phyloP scores from a whole-genome alignment of 2,888 invertebrate genomes.

The Salpingus planirostris region DNA sequence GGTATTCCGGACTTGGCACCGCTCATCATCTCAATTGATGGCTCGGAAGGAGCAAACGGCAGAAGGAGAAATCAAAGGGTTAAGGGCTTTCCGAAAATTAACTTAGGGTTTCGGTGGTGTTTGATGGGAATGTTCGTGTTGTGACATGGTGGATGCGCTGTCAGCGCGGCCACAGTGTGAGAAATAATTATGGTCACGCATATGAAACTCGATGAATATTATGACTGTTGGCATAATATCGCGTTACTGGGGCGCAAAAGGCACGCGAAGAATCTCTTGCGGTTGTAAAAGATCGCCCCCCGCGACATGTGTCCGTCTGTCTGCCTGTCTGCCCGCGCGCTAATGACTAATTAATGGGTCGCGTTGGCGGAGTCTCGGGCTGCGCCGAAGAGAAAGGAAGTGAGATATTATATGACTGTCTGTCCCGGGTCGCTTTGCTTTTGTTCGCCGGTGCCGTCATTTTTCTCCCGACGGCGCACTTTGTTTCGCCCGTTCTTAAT shows the following conservation, averaged over 20 bases:
- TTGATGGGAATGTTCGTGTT: too few species aligned
- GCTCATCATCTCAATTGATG: too few species aligned
- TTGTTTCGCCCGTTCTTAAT: conserved; percentile 27
- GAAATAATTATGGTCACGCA: too few species aligned
- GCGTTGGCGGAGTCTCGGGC: conserved; percentile 12
- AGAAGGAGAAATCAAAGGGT: too few species aligned
- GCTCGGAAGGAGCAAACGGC: too few species aligned
- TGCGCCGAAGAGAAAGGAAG: conserved; percentile 27
- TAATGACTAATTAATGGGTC: conserved; percentile 24
- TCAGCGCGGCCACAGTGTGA: too few species aligned
- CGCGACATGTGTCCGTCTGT: conserved; percentile 22
- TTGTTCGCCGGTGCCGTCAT: conserved; percentile 16
- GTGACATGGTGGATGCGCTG: too few species aligned
- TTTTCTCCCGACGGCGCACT: conserved; percentile 13
- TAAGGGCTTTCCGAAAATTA: too few species aligned
- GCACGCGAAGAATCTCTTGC: conserved; percentile 10
- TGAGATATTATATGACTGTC: conserved; percentile 31
- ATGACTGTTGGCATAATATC: too few species aligned
- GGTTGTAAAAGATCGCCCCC: conserved; percentile 3
- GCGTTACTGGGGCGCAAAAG: conserved; percentile 6
- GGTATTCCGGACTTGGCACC: too few species aligned
- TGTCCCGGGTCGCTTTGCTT: conserved; percentile 22
- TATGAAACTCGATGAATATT: too few species aligned
- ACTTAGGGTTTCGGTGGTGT: too few species aligned
- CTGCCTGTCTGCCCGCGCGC: conserved; percentile 17